phyloP scores from a whole-genome alignment of 2,113 vertebrate species.

The Vidua macroura region DNA sequence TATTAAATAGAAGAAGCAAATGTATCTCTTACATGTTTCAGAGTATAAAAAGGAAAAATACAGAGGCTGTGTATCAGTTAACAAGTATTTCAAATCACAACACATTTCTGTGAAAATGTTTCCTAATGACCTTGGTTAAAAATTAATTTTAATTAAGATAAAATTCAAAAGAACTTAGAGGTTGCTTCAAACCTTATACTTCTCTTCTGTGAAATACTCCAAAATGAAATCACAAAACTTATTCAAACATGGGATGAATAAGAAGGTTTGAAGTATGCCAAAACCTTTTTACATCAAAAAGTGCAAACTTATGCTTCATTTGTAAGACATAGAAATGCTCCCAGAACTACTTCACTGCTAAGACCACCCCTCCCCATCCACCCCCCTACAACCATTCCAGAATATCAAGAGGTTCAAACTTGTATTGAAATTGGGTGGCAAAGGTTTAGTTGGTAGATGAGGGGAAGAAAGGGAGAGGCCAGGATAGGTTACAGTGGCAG shows the following conservation, averaged over 20 bases:
- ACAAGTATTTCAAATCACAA: background rate
- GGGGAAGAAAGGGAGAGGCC: background rate
- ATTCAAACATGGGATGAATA: background rate
- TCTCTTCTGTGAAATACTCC: background rate
- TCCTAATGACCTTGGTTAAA: background rate
- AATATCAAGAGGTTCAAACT: background rate
- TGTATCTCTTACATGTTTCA: background rate
- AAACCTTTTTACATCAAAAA: background rate
- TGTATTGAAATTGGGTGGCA: background rate
- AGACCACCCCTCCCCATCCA: fast-evolving
- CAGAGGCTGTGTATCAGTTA: background rate
- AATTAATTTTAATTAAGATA: background rate
- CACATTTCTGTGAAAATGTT: background rate
- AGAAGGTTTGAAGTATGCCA: background rate
- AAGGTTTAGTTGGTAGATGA: background rate
- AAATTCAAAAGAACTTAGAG: background rate
- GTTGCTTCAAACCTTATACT: background rate
- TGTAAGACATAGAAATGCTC: background rate
- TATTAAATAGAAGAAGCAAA: background rate
- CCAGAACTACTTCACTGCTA: background rate
- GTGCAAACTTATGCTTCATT: background rate
- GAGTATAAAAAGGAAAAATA: background rate
- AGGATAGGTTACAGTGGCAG: fast-evolving
- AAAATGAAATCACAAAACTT: background rate
- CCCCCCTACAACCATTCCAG: fast-evolving